Percentiles rank a stretch among this genome's conserved stretches.
These are phyloP conservation scores for Drosophila rubida DNA, from an alignment of 2,888 invertebrate genomes.

Conservation along the genomic window DNA sequence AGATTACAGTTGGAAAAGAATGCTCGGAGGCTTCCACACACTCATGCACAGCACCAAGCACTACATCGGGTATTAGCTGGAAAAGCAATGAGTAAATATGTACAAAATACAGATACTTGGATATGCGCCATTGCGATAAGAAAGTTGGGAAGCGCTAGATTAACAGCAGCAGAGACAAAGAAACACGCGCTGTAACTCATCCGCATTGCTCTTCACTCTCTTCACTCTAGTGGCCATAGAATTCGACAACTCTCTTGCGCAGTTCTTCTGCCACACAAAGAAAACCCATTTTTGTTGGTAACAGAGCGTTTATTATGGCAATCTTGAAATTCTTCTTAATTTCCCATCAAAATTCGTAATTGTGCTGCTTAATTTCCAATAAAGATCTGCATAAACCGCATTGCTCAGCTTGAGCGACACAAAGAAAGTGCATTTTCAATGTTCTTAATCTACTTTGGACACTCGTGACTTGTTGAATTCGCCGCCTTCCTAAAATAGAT, in stretches of 20 bases:
- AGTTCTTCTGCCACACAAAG: not conserved
- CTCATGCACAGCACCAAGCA: conserved; percentile 17
- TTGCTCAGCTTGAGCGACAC: not conserved
- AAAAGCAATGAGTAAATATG: conserved; percentile 53
- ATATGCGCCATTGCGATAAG: conserved; percentile 44
- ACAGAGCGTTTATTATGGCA: not conserved
- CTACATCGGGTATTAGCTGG: conserved; percentile 52
- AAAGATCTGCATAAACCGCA: not conserved
- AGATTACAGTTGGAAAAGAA: conserved; percentile 55
- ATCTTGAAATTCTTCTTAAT: not conserved
- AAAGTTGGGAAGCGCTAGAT: conserved; percentile 41
- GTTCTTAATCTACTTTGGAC: not conserved
- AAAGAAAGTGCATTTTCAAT: not conserved
- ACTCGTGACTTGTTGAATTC: not conserved
- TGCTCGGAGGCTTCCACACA: conserved; percentile 36
- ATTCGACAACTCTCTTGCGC: not conserved
- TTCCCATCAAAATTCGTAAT: not conserved
- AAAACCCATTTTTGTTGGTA: not conserved
- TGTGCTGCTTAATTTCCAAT: not conserved
- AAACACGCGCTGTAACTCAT: not conserved
- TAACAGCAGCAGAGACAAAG: conserved; percentile 5
- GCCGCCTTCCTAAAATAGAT: too few relatives aligned
- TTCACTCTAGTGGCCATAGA: not conserved
- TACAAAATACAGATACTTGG: conserved; percentile 38
- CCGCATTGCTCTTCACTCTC: not conserved